Base-by-base conservation (phyloP, 2,888 invertebrate species). In the Lasioglossum malachurum region DNA sequence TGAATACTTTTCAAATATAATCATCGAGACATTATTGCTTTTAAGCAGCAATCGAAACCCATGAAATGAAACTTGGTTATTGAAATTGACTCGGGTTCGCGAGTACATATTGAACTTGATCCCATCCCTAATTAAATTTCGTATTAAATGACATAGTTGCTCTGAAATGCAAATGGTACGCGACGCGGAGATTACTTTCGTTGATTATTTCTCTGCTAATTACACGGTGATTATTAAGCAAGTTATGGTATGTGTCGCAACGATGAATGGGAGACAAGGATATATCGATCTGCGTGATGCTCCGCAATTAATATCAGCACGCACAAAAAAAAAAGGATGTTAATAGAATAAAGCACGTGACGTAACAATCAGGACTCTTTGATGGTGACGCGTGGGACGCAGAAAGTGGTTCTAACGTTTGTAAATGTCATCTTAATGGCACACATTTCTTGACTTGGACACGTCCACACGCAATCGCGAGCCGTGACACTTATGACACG, bases 341-440 rank as follows among this genome's bases (percentile, higher is more conserved):
- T 88, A 88, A 81, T 64, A 78, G 84, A 64, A 80, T 86, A 84
- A 86, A 80, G 81, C 71, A 12, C 67, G 78, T 87, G 88, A 82
- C 83, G 80, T 84, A 90, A 90, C 78, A 75, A 85, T 23, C 79
- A 77, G 79, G 41, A 73, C 78, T 49, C 72, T 72, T 53, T 82
- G 78, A 80, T 76, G 80, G 80, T 75, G 82, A 57, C 83, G 88
- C 83, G 91, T 91, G 89, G 89, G 89, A 90, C 75, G 91, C 80
- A 44, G 80, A 88, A 83, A 89, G 84, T 74, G 82, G 82, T 75
- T 82, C 82, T 80, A 82, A 77, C 84, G 85, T 81, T 87, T 79
- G 88, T 84, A 91, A 90, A 91, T 91, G 91, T 90, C 90, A 91
- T 84, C 83, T 86, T 90, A 90, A 89, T 89, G 90, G 87, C 90